Conservation (phyloP, 2,113 vertebrate species). For the Sinocyclocheilus rhinocerous region DNA sequence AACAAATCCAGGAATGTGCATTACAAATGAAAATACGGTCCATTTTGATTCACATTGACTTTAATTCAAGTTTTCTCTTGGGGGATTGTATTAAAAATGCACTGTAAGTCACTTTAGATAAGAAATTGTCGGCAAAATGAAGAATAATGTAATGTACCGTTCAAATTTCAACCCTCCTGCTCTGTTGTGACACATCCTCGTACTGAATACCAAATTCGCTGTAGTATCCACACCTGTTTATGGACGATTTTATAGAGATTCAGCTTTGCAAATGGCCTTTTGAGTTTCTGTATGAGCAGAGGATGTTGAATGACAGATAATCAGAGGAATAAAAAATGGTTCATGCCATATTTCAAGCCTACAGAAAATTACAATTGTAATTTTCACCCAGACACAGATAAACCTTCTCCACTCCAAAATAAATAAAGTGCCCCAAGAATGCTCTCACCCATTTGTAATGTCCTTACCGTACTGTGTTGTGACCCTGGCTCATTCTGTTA, state of each 20-base stretch:
- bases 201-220: neutral
- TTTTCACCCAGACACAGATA: slow-evolving; percentile 77
- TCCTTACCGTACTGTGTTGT: slow-evolving; percentile 60
- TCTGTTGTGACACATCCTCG: neutral
- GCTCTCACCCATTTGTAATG: slow-evolving; percentile 68
- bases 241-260: slow-evolving; percentile 58
- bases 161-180: neutral
- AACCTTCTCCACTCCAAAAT: slow-evolving; percentile 67
- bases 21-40: neutral
- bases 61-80: slow-evolving; percentile 15
- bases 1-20: neutral
- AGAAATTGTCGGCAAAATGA: slow-evolving; percentile 5
- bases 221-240: neutral
- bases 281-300: slow-evolving; percentile 73
- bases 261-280: slow-evolving; percentile 72
- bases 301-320: slow-evolving; percentile 80
- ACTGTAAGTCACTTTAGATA: slow-evolving; percentile 11
- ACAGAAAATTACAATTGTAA: slow-evolving; percentile 83
- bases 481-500: slow-evolving; percentile 68
- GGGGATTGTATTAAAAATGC: neutral
- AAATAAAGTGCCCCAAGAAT: slow-evolving; percentile 55
- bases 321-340: slow-evolving; percentile 75
- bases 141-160: neutral
- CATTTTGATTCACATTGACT: slow-evolving; percentile 31
- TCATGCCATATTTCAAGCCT: slow-evolving; percentile 78